Evolutionary conservation across 2,888 invertebrate genomes (phyloP).

Genomic region (Dendrolimus pini): DNA sequence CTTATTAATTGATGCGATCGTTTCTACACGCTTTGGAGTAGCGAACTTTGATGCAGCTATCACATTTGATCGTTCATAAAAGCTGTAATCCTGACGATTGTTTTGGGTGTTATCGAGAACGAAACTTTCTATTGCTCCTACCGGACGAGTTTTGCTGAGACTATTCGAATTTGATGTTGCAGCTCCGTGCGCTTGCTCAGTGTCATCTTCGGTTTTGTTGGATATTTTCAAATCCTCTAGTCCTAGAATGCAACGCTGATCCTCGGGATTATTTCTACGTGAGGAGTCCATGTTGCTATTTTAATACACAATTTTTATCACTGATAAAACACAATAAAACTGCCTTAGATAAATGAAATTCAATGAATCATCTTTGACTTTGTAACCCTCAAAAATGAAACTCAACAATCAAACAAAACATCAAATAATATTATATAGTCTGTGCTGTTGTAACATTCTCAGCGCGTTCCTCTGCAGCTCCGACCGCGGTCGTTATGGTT

Average conservation of each 20-base stretch:
- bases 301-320: constrained; percentile 3
- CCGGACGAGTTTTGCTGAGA: constrained; percentile 70
- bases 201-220: constrained; percentile 67
- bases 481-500: no score
- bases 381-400: constrained; percentile 26
- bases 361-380: constrained; percentile 50
- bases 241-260: constrained; percentile 65
- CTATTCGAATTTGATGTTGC: constrained; percentile 52
- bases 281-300: constrained; percentile 50
- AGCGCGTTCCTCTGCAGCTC: no score
- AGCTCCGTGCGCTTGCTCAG: constrained; percentile 70
- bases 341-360: constrained; percentile 20
- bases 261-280: constrained; percentile 58
- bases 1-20: constrained; percentile 69
- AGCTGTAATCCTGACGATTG: constrained; percentile 67
- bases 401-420: constrained; percentile 30
- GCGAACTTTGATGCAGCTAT: constrained; percentile 87
- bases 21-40: constrained; percentile 84
- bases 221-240: constrained; percentile 71
- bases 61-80: constrained; percentile 83
- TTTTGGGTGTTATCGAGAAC: constrained; percentile 71
- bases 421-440: neutral
- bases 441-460: no score
- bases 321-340: constrained; percentile 11
- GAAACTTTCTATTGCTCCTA: constrained; percentile 82